Evolutionary conservation across 2,888 invertebrate species (phyloP).

Genomic region (Hemithea aestivaria): DNA sequence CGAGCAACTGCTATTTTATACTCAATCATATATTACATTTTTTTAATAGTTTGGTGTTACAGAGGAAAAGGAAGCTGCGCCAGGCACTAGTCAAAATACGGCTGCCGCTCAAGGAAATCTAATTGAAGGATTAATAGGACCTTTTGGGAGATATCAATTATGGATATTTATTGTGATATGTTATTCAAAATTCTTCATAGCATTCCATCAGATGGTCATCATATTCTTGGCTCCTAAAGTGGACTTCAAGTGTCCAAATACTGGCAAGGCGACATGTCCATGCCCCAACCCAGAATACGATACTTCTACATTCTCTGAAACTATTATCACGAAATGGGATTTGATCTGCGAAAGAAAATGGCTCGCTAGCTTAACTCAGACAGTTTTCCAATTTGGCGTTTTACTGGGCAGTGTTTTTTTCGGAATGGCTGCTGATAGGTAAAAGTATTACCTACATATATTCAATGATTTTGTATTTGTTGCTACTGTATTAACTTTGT

Average conservation of each 20-base stretch:
- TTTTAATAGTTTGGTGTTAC: no score
- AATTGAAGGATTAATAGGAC: no score
- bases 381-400: conserved; percentile 86
- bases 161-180: not conserved
- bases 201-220: conserved; percentile 45
- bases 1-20: no score
- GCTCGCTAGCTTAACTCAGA: conserved; percentile 83
- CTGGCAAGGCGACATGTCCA: conserved; percentile 1
- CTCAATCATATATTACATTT: no score
- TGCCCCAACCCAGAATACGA: not conserved
- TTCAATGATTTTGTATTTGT: not conserved
- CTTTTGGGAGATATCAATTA: no score
- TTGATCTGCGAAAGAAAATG: conserved; percentile 81
- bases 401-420: conserved; percentile 85
- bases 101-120: no score
- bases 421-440: conserved; percentile 88
- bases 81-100: no score
- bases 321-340: conserved; percentile 84
- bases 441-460: conserved; percentile 33
- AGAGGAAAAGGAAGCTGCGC: no score
- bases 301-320: conserved; percentile 56
- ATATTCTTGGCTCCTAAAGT: conserved; percentile 44
- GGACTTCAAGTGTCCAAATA: not conserved
- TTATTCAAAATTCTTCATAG: conserved; percentile 38
- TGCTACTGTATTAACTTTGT: not conserved